phyloP scores from a whole-genome alignment of 1,140 invertebrate genomes.

The Pararge aegeria region DNA sequence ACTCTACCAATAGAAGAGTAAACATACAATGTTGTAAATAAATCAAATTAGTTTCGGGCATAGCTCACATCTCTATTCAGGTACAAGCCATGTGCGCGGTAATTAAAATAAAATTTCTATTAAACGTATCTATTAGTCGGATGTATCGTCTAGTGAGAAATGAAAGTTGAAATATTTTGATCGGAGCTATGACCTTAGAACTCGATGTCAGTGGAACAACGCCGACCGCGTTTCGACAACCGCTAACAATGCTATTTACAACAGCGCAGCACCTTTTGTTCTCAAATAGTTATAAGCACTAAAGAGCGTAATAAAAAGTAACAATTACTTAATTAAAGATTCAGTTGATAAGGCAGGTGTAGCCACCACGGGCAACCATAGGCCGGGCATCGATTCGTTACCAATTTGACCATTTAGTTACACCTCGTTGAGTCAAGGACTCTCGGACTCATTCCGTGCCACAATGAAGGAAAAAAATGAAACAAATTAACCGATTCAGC shows the following conservation, averaged over 20 bases:
- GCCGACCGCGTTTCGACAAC: constrained; percentile 3
- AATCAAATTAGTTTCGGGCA: constrained; percentile 1
- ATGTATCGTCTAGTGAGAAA: constrained; percentile 36
- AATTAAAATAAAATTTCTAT: constrained; percentile 61
- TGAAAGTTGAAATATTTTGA: constrained; percentile 53
- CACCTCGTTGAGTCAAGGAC: constrained; percentile 78
- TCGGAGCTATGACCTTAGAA: constrained; percentile 43
- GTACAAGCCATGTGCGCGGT: constrained; percentile 27
- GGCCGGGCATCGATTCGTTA: constrained; percentile 73
- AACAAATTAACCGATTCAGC: constrained; percentile 72
- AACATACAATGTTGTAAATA: neutral
- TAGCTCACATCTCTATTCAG: constrained; percentile 4
- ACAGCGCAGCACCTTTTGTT: constrained; percentile 26
- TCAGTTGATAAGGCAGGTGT: constrained; percentile 61
- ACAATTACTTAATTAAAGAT: constrained; percentile 70
- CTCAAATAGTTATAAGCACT: constrained; percentile 13
- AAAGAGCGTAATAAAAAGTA: constrained; percentile 29
- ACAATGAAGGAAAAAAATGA: constrained; percentile 65
- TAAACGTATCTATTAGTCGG: constrained; percentile 49
- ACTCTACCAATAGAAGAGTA: no score
- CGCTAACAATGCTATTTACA: constrained; percentile 18
- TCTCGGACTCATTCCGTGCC: constrained; percentile 62
- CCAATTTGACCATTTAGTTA: constrained; percentile 75
- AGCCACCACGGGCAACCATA: constrained; percentile 47
- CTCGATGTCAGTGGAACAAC: constrained; percentile 12